Base-by-base conservation (phyloP, 2,113 vertebrate genomes). In the Meleagris gallopavo region DNA sequence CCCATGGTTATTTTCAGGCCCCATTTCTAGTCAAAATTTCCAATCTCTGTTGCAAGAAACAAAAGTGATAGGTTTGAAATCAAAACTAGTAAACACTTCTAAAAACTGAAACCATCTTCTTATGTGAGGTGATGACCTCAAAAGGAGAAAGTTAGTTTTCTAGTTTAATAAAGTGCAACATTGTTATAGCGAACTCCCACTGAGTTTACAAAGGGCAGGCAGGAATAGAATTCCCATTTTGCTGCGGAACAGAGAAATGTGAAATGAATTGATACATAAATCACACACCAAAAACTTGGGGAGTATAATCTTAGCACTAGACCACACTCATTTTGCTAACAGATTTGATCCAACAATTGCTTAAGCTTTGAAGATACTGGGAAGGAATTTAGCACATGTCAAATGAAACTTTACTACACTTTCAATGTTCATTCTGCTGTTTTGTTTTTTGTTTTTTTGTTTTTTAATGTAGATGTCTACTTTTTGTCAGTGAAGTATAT, bases 211-310 rank as follows among this genome's bases (percentile, higher is more conserved):
- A 85, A 76, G 71, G 88, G 82, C 81, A 94, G 57, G 93, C 89
- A 93, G 67, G 74, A 95, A 90, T 9, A 89, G 82, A 91, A 93
- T 79, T 83, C 85, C 75, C 54, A 54, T 45, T 91, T 88, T 92
- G 64, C 67, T 70, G 82, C 62, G 76, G 62, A 87, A 78, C 43
- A 66, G 80, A 75, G 61, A 67, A 66, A 79, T 15, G 43, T 32
- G 83, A 89, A 93, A 83, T 1, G 15, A 91, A 84, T 18, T 22
- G 43, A 83, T 54, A 40, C 57, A 82, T 61, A 89, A 96, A 85
- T 40, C 58, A 85, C 66, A 50, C 22, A 76, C 14, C 52, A 91
- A 72, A 46, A 77, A 89, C 43, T 38, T 61, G 65, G 38, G 54
- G 65, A 94, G 87, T 1, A 54, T 34, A 87, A 87, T 61, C 61